Evolutionary conservation across 2,797 vertebrate genomes (phyloP).

Genomic region (Myotis myotis): DNA sequence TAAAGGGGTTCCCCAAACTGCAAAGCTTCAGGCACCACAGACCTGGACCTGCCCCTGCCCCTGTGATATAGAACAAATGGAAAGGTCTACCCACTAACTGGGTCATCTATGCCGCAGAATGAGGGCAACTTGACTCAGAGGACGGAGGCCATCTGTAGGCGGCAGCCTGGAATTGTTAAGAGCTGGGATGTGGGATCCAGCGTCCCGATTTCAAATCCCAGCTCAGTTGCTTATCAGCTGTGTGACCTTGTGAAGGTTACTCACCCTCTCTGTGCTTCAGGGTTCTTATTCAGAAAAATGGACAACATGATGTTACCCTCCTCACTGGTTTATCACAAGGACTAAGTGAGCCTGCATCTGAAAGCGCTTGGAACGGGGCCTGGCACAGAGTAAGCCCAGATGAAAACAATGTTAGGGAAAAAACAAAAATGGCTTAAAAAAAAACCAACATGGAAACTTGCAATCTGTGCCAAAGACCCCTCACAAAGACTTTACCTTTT

Average conservation of each 20-base stretch:
- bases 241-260: not conserved
- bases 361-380: too few relatives aligned
- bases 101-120: rapidly evolving
- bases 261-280: not conserved
- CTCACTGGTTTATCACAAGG: not conserved
- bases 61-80: not conserved
- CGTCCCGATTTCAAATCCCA: not conserved
- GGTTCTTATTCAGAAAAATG: too few relatives aligned
- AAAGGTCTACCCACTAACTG: rapidly evolving
- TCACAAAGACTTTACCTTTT: not conserved
- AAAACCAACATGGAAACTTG: not conserved
- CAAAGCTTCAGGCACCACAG: not conserved
- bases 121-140: too few relatives aligned
- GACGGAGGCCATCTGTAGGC: rapidly evolving
- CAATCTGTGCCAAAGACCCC: not conserved
- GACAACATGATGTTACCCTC: rapidly evolving
- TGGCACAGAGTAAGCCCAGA: not conserved
- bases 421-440: not conserved
- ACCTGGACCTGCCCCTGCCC: not conserved
- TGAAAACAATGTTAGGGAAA: not conserved
- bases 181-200: not conserved
- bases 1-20: not conserved
- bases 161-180: not conserved
- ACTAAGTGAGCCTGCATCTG: too few relatives aligned
- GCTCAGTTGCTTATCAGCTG: not conserved